phyloP scores from a whole-genome alignment of 2,113 vertebrate species.

The Salvelinus alpinus region DNA sequence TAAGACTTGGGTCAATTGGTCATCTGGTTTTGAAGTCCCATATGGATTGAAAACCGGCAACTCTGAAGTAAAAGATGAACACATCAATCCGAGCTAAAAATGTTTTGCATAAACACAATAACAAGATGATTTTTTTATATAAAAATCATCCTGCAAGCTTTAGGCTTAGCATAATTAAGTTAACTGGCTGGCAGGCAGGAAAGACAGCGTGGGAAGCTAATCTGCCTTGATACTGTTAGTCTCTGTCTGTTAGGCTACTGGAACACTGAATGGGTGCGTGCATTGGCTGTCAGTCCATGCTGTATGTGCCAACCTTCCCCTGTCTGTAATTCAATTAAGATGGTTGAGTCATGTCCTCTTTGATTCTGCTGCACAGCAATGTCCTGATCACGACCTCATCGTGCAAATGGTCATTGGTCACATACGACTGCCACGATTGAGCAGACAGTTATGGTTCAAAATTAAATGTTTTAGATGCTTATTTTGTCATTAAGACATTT shows the following conservation, averaged over 20 bases:
- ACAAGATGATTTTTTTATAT: conserved; percentile 24
- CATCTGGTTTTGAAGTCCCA: no score
- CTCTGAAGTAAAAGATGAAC: background rate
- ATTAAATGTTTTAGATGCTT: no score
- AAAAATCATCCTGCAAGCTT: conserved; percentile 45
- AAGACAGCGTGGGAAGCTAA: conserved; percentile 48
- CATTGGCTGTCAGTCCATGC: conserved; percentile 20
- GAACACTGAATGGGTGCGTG: conserved; percentile 32
- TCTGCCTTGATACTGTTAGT: conserved; percentile 53
- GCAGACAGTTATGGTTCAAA: no score
- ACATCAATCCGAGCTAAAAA: conserved; percentile 5
- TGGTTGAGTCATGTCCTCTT: conserved; percentile 50
- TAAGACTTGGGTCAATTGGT: no score
- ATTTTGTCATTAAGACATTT: no score
- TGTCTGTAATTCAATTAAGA: conserved; percentile 51
- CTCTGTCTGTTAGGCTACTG: conserved; percentile 11
- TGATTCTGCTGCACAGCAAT: conserved; percentile 29
- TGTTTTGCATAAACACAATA: conserved; percentile 27
- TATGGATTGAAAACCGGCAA: no score
- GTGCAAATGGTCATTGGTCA: no score
- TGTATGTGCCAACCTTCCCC: conserved; percentile 22
- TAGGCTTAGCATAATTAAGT: conserved; percentile 50
- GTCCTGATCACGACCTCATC: no score
- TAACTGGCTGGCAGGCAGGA: conserved; percentile 24
- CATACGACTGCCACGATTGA: no score